Conservation (phyloP, 2,888 invertebrate genomes). For the Trissonchulus sp. region DNA sequence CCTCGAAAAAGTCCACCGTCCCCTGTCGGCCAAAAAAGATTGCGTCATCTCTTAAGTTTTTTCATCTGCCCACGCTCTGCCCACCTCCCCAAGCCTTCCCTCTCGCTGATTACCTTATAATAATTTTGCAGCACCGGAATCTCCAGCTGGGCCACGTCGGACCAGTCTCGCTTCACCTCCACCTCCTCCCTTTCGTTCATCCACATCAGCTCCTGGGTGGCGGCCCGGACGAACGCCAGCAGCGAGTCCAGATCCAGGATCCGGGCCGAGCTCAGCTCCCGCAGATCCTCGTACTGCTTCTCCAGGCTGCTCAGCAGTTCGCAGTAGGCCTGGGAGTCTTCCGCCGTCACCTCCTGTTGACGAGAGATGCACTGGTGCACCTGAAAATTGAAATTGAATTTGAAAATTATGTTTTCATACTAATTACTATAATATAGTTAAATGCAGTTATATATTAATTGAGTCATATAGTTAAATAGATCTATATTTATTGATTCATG, state of each 20-base stretch:
- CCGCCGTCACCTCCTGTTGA: conserved; percentile 60
- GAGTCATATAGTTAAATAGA: no score
- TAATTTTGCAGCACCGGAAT: conserved; percentile 29
- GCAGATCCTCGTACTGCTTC: conserved; percentile 80
- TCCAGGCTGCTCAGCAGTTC: conserved; percentile 82
- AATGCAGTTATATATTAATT: no score
- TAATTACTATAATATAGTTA: no score
- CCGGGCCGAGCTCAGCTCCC: conserved; percentile 57
- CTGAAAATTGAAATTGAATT: no score
- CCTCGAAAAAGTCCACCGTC: no score
- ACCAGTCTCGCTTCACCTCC: conserved; percentile 91
- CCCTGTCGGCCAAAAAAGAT: no score
- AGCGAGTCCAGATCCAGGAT: conserved; percentile 82
- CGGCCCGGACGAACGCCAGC: conserved; percentile 55
- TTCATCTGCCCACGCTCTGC: no score
- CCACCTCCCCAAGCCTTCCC: no score
- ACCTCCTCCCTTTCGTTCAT: conserved; percentile 87
- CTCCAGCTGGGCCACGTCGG: conserved; percentile 55
- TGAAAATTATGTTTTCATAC: no score
- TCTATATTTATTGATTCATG: no score
- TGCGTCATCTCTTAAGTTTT: no score
- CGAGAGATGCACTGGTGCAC: conserved; percentile 70
- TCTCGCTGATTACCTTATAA: conserved; percentile 23
- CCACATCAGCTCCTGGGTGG: conserved; percentile 77
- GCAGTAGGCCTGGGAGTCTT: conserved; percentile 77